Conservation (phyloP, 2,113 vertebrate species). For the Aleadryas rufinucha region DNA sequence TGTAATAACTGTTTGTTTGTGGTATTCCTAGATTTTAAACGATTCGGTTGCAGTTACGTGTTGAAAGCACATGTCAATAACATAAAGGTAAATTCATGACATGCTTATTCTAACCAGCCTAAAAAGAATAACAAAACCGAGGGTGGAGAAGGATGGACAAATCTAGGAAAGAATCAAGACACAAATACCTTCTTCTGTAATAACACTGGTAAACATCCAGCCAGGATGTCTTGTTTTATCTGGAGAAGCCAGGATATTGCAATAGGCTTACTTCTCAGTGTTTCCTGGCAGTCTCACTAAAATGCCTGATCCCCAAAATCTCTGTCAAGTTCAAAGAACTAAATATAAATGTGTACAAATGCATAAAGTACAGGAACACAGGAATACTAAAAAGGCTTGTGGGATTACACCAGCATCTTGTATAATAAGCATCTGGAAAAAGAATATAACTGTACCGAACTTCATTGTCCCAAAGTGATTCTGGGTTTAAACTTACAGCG, state of each 20-base stretch:
- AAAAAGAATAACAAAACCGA: not conserved
- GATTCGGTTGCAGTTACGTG: not conserved
- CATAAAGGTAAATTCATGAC: not conserved
- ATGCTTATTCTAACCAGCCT: not conserved
- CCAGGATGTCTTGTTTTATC: slow-evolving; percentile 5
- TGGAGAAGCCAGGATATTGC: not conserved
- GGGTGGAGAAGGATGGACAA: not conserved
- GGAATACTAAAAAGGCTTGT: not conserved
- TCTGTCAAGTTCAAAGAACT: not conserved
- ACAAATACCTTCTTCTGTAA: not conserved
- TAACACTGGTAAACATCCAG: slow-evolving; percentile 15
- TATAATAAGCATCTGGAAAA: not conserved
- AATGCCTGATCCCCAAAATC: not conserved
- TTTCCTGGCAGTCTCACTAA: not conserved
- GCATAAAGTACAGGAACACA: not conserved
- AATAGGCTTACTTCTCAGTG: not conserved
- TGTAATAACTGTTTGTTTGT: not conserved
- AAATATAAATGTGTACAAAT: not conserved
- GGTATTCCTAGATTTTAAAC: not conserved
- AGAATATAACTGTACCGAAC: not conserved
- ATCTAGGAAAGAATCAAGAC: not conserved
- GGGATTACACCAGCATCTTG: not conserved
- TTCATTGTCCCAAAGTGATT: not conserved
- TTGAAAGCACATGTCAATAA: not conserved
- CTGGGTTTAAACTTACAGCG: not conserved